Evolutionary conservation across 1,140 invertebrate species (phyloP).

Genomic region (Habropoda laboriosa): DNA sequence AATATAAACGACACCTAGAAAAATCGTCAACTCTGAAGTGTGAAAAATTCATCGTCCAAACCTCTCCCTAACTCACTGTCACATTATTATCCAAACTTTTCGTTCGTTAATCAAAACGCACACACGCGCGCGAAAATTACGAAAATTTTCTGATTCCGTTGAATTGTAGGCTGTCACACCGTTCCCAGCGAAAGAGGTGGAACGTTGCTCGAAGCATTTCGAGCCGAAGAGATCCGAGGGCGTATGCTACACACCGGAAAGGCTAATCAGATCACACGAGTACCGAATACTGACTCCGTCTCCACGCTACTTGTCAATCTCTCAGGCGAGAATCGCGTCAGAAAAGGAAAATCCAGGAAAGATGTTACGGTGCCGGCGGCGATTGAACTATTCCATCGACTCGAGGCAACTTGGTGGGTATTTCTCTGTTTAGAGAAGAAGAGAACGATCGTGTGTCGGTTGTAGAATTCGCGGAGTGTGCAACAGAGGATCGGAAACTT

Average conservation of each 20-base stretch:
- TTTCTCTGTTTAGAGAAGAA: not conserved
- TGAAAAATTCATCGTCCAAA: too few species aligned
- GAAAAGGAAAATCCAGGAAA: constrained; percentile 39
- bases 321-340: constrained; percentile 12
- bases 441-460: not conserved
- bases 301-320: constrained; percentile 60
- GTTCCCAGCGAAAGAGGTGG: not conserved
- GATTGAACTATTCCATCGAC: constrained; percentile 62
- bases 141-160: not conserved
- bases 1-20: too few species aligned
- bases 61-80: too few species aligned
- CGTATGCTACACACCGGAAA: constrained; percentile 75
- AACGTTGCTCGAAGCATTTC: constrained; percentile 36
- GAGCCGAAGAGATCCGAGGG: constrained; percentile 32
- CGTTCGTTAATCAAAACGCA: too few species aligned
- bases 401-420: constrained; percentile 59
- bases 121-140: not conserved
- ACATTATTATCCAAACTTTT: too few species aligned
- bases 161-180: constrained; percentile 9
- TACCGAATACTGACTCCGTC: constrained; percentile 74
- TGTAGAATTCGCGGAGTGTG: constrained; percentile 16
- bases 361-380: constrained; percentile 25
- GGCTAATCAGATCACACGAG: constrained; percentile 71
- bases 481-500: constrained; percentile 38
- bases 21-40: too few species aligned